Conservation (phyloP, 2,888 invertebrate genomes). For the Germaria angustata region DNA sequence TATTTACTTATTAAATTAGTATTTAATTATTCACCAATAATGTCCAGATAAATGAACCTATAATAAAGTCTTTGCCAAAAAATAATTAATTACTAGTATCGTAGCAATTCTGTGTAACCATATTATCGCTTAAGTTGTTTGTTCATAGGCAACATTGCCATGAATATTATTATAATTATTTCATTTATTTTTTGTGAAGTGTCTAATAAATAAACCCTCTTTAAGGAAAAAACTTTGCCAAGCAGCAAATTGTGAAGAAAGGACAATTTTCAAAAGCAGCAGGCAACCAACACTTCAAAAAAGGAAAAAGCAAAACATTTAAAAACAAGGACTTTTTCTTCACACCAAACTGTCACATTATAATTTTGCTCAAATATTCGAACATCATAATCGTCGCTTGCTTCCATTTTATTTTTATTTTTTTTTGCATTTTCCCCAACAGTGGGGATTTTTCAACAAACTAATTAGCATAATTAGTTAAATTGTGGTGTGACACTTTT, state of each 20-base stretch:
- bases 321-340: background rate
- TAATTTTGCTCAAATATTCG: background rate
- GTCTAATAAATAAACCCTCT: background rate
- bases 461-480: slow-evolving; percentile 32
- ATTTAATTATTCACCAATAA: background rate
- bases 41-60: background rate
- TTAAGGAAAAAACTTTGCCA: background rate
- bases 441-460: background rate
- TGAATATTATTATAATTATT: background rate
- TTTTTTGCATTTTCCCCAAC: too few relatives aligned
- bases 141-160: background rate
- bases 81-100: background rate
- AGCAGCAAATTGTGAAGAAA: background rate
- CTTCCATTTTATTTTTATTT: background rate
- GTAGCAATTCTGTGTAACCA: background rate
- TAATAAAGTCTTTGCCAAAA: background rate
- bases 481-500: background rate
- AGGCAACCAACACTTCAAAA: background rate
- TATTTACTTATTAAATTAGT: background rate
- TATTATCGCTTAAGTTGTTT: background rate
- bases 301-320: background rate
- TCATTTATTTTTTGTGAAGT: background rate
- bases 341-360: background rate
- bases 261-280: background rate
- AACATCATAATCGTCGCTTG: background rate